Evolutionary conservation across 2,113 vertebrate genomes (phyloP).

Genomic region (Sinocyclocheilus maitianheensis): DNA sequence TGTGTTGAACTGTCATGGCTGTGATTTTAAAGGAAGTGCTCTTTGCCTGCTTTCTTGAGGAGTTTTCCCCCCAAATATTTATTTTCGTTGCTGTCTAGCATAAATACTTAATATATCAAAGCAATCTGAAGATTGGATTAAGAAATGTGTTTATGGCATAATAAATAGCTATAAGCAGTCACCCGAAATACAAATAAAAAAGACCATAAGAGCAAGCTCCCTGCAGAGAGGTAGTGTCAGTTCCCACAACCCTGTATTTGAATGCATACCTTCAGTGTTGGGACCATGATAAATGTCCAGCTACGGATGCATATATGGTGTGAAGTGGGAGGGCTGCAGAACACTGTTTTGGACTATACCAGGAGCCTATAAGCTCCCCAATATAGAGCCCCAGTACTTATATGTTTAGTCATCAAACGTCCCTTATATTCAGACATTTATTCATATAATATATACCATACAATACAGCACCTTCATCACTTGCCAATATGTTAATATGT

Average conservation of each 20-base stretch:
- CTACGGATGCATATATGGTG: slow-evolving; percentile 70
- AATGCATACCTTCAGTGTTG: slow-evolving; percentile 46
- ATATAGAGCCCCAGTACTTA: slow-evolving; percentile 64
- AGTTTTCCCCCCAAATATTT: background rate
- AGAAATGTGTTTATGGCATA: background rate
- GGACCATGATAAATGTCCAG: slow-evolving; percentile 65
- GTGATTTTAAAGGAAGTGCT: background rate
- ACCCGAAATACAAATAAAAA: background rate
- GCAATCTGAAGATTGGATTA: background rate
- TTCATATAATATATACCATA: background rate
- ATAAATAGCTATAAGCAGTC: background rate
- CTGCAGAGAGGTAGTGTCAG: slow-evolving; percentile 15
- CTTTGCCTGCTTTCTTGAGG: background rate
- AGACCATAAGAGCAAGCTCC: background rate
- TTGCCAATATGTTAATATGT: background rate
- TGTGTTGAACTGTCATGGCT: background rate
- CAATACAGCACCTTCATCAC: background rate
- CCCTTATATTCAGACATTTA: background rate
- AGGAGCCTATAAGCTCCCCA: slow-evolving; percentile 55
- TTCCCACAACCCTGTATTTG: slow-evolving; percentile 38
- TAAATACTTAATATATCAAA: background rate
- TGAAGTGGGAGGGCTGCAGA: slow-evolving; percentile 57
- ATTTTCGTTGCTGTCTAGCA: background rate
- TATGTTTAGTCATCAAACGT: slow-evolving; percentile 42
- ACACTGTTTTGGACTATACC: slow-evolving; percentile 60